Conservation (phyloP, 2,113 vertebrate genomes). For the Colossoma macropomum region DNA sequence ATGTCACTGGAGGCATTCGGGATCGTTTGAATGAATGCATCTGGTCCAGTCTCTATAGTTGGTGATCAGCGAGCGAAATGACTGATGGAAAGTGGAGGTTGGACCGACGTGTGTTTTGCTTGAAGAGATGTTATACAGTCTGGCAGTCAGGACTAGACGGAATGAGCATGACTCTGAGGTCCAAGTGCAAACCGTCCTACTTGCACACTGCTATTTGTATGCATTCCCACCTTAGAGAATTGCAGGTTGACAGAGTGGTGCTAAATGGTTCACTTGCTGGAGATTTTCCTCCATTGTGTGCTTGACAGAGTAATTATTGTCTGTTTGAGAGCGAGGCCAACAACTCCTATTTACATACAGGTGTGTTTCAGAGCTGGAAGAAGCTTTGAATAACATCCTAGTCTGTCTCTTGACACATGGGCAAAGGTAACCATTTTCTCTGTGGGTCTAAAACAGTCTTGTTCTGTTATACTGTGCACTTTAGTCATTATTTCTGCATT, state of each 20-base stretch:
- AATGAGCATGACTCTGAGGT: slow-evolving; percentile 15
- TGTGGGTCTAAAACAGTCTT: neutral
- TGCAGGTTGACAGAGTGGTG: slow-evolving; percentile 46
- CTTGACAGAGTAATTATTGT: slow-evolving; percentile 56
- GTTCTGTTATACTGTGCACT: neutral
- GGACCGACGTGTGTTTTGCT: slow-evolving; percentile 68
- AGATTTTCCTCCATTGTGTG: slow-evolving; percentile 39
- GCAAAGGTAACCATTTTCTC: slow-evolving; percentile 8
- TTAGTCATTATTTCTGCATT: slow-evolving; percentile 17
- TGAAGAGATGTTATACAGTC: neutral
- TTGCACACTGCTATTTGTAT: slow-evolving; percentile 42
- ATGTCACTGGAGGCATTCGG: slow-evolving; percentile 61
- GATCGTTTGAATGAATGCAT: slow-evolving; percentile 66
- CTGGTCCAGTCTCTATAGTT: slow-evolving; percentile 63
- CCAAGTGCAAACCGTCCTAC: neutral
- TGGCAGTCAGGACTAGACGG: neutral
- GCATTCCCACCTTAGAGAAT: slow-evolving; percentile 29
- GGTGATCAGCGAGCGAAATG: slow-evolving; percentile 56
- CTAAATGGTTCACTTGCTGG: slow-evolving; percentile 43
- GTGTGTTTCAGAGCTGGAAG: slow-evolving; percentile 29
- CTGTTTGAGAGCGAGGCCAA: slow-evolving; percentile 34
- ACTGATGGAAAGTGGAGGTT: slow-evolving; percentile 55
- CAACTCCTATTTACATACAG: slow-evolving; percentile 46
- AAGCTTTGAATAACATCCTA: slow-evolving; percentile 24
- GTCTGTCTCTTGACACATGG: slow-evolving; percentile 13